Evolutionary conservation across 2,888 invertebrate genomes (phyloP).

Genomic region (Pristionchus japonicus): DNA sequence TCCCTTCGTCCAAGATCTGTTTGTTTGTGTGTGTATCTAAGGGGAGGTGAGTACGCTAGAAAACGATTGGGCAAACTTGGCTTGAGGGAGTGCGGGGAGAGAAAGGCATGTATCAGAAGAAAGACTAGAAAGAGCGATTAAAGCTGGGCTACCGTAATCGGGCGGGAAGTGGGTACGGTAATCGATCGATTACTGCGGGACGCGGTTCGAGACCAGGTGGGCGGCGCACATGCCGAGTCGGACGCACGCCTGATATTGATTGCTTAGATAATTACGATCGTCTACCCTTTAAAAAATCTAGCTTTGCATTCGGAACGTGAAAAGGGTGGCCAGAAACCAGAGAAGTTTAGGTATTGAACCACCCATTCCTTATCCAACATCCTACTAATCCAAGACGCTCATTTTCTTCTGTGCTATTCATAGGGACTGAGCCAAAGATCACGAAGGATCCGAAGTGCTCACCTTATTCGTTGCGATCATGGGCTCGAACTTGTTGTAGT

Average conservation of each 20-base stretch:
- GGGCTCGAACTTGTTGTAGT: slow-evolving; percentile 46
- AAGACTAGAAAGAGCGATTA: not conserved
- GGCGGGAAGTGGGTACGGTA: not conserved
- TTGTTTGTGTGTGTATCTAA: not conserved
- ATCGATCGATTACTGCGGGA: slow-evolving; percentile 18
- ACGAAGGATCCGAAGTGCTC: no score
- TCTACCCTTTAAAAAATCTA: not conserved
- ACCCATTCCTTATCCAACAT: no score
- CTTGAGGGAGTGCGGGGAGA: not conserved
- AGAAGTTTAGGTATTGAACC: no score
- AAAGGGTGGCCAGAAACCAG: no score
- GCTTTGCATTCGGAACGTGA: no score
- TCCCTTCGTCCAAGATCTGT: not conserved
- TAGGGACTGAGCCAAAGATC: no score
- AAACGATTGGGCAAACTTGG: slow-evolving; percentile 36
- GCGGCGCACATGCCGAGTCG: slow-evolving; percentile 45
- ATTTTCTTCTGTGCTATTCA: no score
- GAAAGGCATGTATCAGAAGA: slow-evolving; percentile 1
- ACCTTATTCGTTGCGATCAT: slow-evolving; percentile 48
- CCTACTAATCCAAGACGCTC: no score
- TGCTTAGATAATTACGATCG: not conserved
- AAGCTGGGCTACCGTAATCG: slow-evolving; percentile 22
- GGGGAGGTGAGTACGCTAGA: slow-evolving; percentile 30
- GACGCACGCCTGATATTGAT: slow-evolving; percentile 28
- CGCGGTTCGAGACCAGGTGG: slow-evolving; percentile 19